These are phyloP conservation scores for Brachypalpus laphriformis DNA, from an alignment of 2,888 invertebrate genomes.

Conservation along the genomic window DNA sequence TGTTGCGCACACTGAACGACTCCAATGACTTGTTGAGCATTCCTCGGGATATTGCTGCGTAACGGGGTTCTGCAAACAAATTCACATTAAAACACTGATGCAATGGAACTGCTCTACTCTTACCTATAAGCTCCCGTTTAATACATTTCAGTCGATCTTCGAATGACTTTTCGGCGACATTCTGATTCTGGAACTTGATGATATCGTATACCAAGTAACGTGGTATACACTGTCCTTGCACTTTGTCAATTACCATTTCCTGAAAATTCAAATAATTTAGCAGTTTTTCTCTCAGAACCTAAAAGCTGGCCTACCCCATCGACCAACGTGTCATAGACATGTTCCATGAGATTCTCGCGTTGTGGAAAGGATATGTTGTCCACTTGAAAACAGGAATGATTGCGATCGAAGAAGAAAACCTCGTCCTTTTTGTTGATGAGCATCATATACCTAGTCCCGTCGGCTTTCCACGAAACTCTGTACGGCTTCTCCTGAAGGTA, in stretches of 20 bases:
- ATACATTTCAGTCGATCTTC: conserved; percentile 91
- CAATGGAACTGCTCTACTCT: conserved; percentile 59
- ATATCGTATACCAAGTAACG: conserved; percentile 98
- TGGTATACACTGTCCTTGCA: conserved; percentile 89
- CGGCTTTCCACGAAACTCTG: conserved; percentile 99
- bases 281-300: conserved; percentile 36
- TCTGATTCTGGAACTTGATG: conserved; percentile 90
- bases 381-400: conserved; percentile 95
- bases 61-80: conserved; percentile 83
- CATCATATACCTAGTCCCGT: conserved; percentile 99
- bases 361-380: conserved; percentile 91
- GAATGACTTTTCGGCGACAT: conserved; percentile 91
- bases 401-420: conserved; percentile 97
- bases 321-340: conserved; percentile 91
- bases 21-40: conserved; percentile 89
- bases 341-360: conserved; percentile 87
- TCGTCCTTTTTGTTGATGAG: conserved; percentile 93
- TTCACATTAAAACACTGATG: not conserved
- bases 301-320: conserved; percentile 93
- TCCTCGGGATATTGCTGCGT: conserved; percentile 90
- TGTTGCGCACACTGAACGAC: conserved; percentile 95
- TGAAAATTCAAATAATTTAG: conserved; percentile 79
- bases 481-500: conserved; percentile 92
- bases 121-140: conserved; percentile 88
- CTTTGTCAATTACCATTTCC: conserved; percentile 98